Conservation (phyloP, 2,797 vertebrate species). For the Gadopsis bispinosus region DNA sequence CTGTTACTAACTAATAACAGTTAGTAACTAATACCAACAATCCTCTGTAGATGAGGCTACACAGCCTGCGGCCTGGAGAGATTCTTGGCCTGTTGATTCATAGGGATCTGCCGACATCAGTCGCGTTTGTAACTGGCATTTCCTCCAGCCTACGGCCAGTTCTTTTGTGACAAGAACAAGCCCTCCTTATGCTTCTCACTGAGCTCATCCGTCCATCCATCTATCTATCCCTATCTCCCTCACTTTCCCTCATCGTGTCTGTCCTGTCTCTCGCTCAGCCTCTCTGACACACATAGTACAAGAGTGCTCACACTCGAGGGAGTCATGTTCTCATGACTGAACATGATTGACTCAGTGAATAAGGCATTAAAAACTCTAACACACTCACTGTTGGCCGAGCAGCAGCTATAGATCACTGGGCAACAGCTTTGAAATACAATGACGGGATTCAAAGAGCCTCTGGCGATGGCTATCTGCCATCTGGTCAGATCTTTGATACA, state of each 20-base stretch:
- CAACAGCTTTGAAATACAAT: constrained; percentile 79
- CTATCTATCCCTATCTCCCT: constrained; percentile 67
- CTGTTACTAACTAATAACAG: constrained; percentile 56
- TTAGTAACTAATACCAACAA: constrained; percentile 51
- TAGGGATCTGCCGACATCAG: constrained; percentile 78
- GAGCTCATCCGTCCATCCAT: constrained; percentile 81
- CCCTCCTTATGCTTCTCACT: constrained; percentile 80
- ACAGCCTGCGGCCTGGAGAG: constrained; percentile 75
- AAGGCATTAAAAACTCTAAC: constrained; percentile 75
- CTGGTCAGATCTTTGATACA: constrained; percentile 83
- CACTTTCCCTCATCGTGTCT: constrained; percentile 55
- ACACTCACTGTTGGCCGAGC: constrained; percentile 63
- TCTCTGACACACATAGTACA: constrained; percentile 73
- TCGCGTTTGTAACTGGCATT: constrained; percentile 81
- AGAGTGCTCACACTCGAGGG: constrained; percentile 61
- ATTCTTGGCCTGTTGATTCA: constrained; percentile 81
- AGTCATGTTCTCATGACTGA: constrained; percentile 83
- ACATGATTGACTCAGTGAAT: constrained; percentile 79
- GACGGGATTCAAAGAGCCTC: constrained; percentile 77
- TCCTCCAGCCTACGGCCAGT: constrained; percentile 83
- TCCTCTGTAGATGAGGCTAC: constrained; percentile 52
- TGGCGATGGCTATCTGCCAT: constrained; percentile 78
- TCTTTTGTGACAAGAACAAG: constrained; percentile 84
- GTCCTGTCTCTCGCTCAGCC: constrained; percentile 55
- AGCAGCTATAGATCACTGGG: constrained; percentile 77